These are phyloP conservation scores for Limenitis camilla DNA, from an alignment of 2,888 invertebrate genomes.

Conservation along the genomic window DNA sequence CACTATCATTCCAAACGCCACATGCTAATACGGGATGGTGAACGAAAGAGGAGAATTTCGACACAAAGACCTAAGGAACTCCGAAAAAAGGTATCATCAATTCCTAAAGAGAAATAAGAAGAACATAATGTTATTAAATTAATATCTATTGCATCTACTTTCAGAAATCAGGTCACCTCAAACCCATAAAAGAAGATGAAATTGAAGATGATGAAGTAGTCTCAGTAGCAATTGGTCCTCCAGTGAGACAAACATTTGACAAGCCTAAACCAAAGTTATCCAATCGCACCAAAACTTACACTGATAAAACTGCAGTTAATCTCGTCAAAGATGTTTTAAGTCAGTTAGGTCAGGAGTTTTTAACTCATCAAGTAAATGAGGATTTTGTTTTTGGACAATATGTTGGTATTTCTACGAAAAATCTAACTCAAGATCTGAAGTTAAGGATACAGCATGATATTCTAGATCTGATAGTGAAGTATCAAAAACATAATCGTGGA, in stretches of 20 bases:
- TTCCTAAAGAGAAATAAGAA: neutral
- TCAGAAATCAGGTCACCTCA: constrained; percentile 59
- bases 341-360: constrained; percentile 51
- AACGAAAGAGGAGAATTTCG: constrained; percentile 36
- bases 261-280: constrained; percentile 24
- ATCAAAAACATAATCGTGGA: constrained; percentile 28
- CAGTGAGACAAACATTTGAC: constrained; percentile 53
- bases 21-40: constrained; percentile 42
- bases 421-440: constrained; percentile 44
- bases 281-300: constrained; percentile 21
- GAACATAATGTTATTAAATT: neutral
- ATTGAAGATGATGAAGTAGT: constrained; percentile 63
- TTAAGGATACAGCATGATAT: constrained; percentile 59
- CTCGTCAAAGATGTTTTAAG: constrained; percentile 49
- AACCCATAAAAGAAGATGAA: constrained; percentile 58
- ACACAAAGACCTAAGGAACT: constrained; percentile 40
- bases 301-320: constrained; percentile 29
- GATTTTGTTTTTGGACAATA: constrained; percentile 68
- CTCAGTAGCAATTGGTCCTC: constrained; percentile 62
- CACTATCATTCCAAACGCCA: constrained; percentile 54
- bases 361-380: constrained; percentile 52
- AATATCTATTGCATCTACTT: constrained; percentile 4
- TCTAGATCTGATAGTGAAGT: constrained; percentile 52
- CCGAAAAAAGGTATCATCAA: constrained; percentile 45
- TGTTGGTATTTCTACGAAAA: constrained; percentile 54